These are phyloP conservation scores for Pheosia tremula DNA, from an alignment of 2,888 invertebrate species.

Conservation along the genomic window DNA sequence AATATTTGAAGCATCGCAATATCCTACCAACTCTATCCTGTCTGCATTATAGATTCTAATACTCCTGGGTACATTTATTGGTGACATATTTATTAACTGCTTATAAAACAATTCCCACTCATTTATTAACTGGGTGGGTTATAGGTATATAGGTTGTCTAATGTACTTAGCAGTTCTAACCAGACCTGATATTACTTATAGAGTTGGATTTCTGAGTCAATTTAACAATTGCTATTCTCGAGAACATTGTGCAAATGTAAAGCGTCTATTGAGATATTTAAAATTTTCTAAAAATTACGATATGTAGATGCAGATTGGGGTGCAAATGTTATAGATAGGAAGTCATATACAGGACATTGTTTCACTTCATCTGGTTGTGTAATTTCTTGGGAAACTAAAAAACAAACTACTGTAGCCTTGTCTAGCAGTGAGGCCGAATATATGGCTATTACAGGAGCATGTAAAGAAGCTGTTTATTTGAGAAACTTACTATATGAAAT, in stretches of 20 bases:
- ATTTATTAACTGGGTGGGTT: no score
- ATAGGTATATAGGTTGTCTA: conserved; percentile 11
- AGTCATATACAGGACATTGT: conserved; percentile 27
- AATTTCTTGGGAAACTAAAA: conserved; percentile 26
- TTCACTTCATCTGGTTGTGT: conserved; percentile 24
- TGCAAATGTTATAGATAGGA: conserved; percentile 13
- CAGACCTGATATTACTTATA: conserved; percentile 29
- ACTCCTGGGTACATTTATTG: no score
- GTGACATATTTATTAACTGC: no score
- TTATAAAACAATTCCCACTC: no score
- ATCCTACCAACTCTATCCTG: no score
- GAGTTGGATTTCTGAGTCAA: conserved; percentile 28
- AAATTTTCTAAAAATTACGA: no score
- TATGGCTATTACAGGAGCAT: background rate
- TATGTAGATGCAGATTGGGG: conserved; percentile 35
- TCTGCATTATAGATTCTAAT: no score
- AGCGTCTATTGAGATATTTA: conserved; percentile 21
- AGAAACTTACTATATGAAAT: no score
- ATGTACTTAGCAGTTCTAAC: conserved; percentile 31
- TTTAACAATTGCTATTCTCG: conserved; percentile 27
- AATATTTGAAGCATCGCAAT: no score
- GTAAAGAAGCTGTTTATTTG: no score
- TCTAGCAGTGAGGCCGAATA: conserved; percentile 24
- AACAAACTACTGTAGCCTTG: conserved; percentile 24
- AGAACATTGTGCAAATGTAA: conserved; percentile 27